Conservation (phyloP, 2,113 vertebrate genomes). For the Pollachius pollachius region DNA sequence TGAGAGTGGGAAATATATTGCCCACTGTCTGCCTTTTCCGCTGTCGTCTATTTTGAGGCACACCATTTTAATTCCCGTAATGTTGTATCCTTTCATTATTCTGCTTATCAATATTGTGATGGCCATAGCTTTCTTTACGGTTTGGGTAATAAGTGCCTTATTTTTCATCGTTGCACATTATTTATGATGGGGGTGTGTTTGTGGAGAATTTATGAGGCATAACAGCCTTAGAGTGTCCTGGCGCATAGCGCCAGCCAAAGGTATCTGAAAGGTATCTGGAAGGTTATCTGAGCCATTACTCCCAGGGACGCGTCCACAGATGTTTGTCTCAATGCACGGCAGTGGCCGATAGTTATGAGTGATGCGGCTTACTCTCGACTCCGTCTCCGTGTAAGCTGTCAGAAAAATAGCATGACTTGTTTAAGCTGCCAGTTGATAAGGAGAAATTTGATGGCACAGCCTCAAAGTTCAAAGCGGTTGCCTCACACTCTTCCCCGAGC, state of each 20-base stretch:
- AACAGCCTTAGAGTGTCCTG: conserved; percentile 61
- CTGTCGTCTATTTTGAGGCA: conserved; percentile 8
- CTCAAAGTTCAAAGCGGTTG: conserved; percentile 56
- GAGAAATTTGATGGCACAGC: conserved; percentile 52
- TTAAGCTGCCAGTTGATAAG: conserved; percentile 52
- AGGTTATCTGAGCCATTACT: conserved; percentile 76
- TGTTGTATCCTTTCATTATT: conserved; percentile 57
- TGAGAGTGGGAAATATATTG: conserved; percentile 45
- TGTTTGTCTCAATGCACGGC: conserved; percentile 62
- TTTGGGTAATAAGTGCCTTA: conserved; percentile 67
- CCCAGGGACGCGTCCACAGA: conserved; percentile 46
- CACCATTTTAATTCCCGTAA: conserved; percentile 52
- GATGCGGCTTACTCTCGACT: conserved; percentile 25
- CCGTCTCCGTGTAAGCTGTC: conserved; percentile 35
- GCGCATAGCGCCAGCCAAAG: conserved; percentile 58
- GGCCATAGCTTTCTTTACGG: conserved; percentile 63
- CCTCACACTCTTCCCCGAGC: conserved; percentile 46
- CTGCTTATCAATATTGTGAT: conserved; percentile 55
- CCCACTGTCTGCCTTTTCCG: conserved; percentile 38
- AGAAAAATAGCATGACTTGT: conserved; percentile 53
- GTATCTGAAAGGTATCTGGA: conserved; percentile 70
- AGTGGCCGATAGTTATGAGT: conserved; percentile 54
- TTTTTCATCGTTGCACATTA: conserved; percentile 66
- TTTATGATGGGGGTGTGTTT: conserved; percentile 68
- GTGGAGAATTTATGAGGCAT: conserved; percentile 71